Evolutionary conservation across 2,888 invertebrate genomes (phyloP), one percentile per base, ranked within the genome.

Genomic region (Athrips mouffetella): DNA sequence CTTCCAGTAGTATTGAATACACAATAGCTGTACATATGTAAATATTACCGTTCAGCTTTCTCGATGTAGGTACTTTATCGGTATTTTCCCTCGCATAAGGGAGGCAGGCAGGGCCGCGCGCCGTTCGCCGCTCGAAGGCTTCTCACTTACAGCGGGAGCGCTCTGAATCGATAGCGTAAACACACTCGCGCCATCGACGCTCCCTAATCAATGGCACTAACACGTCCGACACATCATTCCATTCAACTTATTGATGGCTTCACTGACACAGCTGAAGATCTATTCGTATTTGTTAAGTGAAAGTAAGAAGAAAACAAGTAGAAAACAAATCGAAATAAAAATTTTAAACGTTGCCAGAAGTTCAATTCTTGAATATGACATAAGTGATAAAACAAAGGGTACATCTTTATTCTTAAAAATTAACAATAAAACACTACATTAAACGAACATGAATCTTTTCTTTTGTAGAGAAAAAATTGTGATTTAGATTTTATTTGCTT

Each of bases 141-240:
- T 47, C 55, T 53, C 59, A 57, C 55, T 59, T 54, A 49, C 52
- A 50, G 37, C n/a, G n/a, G n/a, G n/a, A n/a, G 49, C 53, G 52
- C 57, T 55, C 50, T 46, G 55, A 59, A 66, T 66, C 65, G 59
- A 66, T 66, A 64, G 53, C 50, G 54, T 40, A 51, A 52, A 47
- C 55, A 57, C 56, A 47, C 51, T 41, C 55, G 48, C 45, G 50
- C 53, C 53, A 54, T 51, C 58, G 59, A 54, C 58, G 53, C 56
- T 53, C 58, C 53, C 59, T 57, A 59, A 63, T 63, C 58, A 60
- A 57, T 63, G 56, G 50, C 42, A 57, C 44, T 31, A 44, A 44
- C 44, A 44, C 44, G 42, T 42, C 27, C 18, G 30, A 16, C 13
- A 21, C 30, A 31, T 44, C 30, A 20, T 20, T 44, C 30, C 25